These are phyloP conservation scores for Marasmarcha lunaedactyla DNA, from an alignment of 2,888 invertebrate species.

Conservation along the genomic window DNA sequence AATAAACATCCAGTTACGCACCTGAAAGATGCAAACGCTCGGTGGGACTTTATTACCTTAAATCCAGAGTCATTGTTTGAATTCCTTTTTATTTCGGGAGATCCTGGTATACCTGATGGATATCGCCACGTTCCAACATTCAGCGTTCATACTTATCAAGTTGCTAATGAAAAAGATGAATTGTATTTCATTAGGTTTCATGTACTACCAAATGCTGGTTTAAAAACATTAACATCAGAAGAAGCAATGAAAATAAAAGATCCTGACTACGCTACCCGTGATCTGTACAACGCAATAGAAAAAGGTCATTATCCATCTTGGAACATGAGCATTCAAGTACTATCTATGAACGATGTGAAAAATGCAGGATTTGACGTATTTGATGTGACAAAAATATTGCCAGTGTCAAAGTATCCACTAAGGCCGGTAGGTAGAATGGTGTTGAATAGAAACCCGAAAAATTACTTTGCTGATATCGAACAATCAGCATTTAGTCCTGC, in stretches of 20 bases:
- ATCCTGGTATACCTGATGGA: conserved; percentile 91
- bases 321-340: conserved; percentile 83
- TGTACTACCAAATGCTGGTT: conserved; percentile 87
- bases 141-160: conserved; percentile 89
- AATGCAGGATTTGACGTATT: conserved; percentile 86
- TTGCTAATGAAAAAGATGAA: conserved; percentile 79
- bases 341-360: conserved; percentile 77
- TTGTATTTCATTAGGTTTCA: conserved; percentile 88
- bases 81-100: conserved; percentile 82
- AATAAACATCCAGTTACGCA: conserved; percentile 91
- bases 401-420: conserved; percentile 80
- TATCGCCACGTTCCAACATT: conserved; percentile 92
- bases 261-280: conserved; percentile 88
- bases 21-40: conserved; percentile 87
- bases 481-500: conserved; percentile 90
- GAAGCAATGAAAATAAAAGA: conserved; percentile 78
- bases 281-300: conserved; percentile 87
- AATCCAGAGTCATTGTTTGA: conserved; percentile 90
- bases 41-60: conserved; percentile 91
- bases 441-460: conserved; percentile 86
- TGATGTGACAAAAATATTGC: conserved; percentile 90
- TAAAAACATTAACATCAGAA: conserved; percentile 77
- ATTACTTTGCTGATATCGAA: conserved; percentile 93
- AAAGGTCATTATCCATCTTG: conserved; percentile 78
- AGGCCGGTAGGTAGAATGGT: conserved; percentile 85